Percentiles rank a stretch among this genome's conserved stretches.
Conservation (phyloP, 2,888 invertebrate genomes). For the Cynaeus angustus region DNA sequence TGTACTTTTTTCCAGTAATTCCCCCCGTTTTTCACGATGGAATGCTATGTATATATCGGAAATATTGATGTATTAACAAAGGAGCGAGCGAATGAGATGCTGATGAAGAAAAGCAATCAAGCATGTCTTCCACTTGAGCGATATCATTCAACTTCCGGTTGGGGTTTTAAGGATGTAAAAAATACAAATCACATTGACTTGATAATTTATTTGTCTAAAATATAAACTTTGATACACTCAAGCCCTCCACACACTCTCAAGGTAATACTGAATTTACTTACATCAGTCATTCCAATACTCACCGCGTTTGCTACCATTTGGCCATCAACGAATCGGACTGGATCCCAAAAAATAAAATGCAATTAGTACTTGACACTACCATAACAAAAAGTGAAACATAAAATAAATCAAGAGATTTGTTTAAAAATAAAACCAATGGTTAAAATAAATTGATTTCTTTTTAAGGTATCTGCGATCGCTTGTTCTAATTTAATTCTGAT, state of each 20-base stretch:
- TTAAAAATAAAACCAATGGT: slow-evolving; percentile 4
- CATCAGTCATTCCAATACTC: slow-evolving; percentile 44
- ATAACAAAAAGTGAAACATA: no score
- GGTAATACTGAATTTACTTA: slow-evolving; percentile 29
- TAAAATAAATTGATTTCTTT: slow-evolving; percentile 19
- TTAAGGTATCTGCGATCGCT: slow-evolving; percentile 14
- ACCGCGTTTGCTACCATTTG: slow-evolving; percentile 25
- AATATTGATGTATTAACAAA: slow-evolving; percentile 42
- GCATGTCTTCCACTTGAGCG: slow-evolving; percentile 9
- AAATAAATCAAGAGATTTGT: no score
- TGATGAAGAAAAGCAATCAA: slow-evolving; percentile 49
- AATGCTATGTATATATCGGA: slow-evolving; percentile 38
- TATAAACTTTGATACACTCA: slow-evolving; percentile 9
- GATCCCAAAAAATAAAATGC: slow-evolving; percentile 48
- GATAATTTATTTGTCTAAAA: slow-evolving; percentile 27
- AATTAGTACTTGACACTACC: slow-evolving; percentile 42
- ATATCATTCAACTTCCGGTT: neutral
- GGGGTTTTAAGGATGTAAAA: slow-evolving; percentile 12
- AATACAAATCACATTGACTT: slow-evolving; percentile 11
- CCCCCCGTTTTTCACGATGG: slow-evolving; percentile 37
- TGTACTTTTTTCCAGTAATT: slow-evolving; percentile 37
- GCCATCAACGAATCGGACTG: slow-evolving; percentile 46
- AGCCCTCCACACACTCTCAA: neutral
- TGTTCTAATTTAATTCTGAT: no score
- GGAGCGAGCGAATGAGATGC: slow-evolving; percentile 36